Base-by-base conservation (phyloP, 2,888 invertebrate species). In the Melanostoma scalare region DNA sequence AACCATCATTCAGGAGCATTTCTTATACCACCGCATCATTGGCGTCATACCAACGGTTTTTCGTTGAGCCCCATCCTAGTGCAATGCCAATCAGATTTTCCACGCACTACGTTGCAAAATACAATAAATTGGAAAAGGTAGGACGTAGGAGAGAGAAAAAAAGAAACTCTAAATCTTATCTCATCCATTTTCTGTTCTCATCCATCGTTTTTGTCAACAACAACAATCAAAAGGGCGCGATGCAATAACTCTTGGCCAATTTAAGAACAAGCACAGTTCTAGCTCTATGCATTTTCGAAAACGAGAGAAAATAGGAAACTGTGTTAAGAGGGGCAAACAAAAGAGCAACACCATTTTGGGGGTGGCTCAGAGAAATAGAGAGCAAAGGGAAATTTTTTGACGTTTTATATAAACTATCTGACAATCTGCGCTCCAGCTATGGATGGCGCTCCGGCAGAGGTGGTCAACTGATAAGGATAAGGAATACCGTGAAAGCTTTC, bases 161-260 rank as follows among this genome's bases (percentile, higher is more conserved):
- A 44, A 3, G 48, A 53, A 53, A 31, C n/a, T 44, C 31, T 35
- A 36, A 71, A 50, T 68, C 61, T 71, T 68, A 82, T 68, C 81
- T 77, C 72, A 73, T 73, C 60, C 56, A 77, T 63, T 72, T 68
- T 52, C 63, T 42, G 42, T 71, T 72, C 65, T 52, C 6, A 60
- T 55, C 40, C 33, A 65, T 65, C 53, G 44, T 53, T 76, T 53
- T 69, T 56, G 46, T 78, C 73, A 68, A 67, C 55, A 74, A 60
- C 60, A 76, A 72, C 36, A 63, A 35, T 48, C 46, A 38, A 30
- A 46, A 77, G 38, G 48, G 56, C 60, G 56, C 63, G 9, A 53
- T 69, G 68, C 73, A 77, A 77, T 74, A 84, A 67, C 73, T 78
- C 63, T 74, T 75, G 71, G 50, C 65, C 71, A 79, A 75, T 71